Conservation (phyloP, 2,113 vertebrate genomes). For the Oryzias celebensis region DNA sequence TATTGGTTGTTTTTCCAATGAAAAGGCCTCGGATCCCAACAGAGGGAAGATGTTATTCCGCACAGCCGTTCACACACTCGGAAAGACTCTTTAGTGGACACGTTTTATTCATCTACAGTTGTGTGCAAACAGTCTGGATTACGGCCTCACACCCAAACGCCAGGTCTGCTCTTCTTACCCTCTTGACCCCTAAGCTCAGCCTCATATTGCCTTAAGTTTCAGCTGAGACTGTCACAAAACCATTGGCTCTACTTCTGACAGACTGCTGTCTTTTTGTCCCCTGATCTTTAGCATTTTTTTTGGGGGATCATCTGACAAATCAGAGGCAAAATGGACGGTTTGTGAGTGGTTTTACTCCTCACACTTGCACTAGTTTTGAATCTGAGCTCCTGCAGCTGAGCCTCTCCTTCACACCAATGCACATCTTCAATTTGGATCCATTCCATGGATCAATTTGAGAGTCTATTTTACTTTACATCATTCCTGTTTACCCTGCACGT, state of each 20-base stretch:
- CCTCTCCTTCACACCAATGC: slow-evolving; percentile 1
- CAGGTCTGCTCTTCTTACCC: slow-evolving; percentile 39
- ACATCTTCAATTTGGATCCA: not conserved
- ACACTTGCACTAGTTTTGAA: not conserved
- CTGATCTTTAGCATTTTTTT: slow-evolving; percentile 1
- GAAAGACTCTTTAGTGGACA: no score
- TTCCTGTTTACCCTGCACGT: not conserved
- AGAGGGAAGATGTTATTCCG: no score
- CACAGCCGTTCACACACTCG: no score
- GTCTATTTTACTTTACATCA: not conserved
- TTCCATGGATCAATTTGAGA: not conserved
- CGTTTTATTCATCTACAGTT: no score
- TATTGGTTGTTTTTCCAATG: slow-evolving; percentile 41
- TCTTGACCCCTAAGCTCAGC: slow-evolving; percentile 47
- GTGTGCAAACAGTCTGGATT: no score
- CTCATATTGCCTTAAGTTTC: slow-evolving; percentile 50
- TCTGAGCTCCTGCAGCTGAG: slow-evolving; percentile 1
- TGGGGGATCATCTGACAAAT: not conserved
- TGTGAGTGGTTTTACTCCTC: not conserved
- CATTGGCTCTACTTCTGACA: slow-evolving; percentile 27
- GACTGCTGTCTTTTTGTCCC: slow-evolving; percentile 2
- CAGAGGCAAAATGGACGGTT: slow-evolving; percentile 10
- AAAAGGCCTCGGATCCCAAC: not conserved
- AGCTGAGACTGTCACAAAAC: slow-evolving; percentile 52
- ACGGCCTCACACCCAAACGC: slow-evolving; percentile 25